These are phyloP conservation scores for Micromussa lordhowensis DNA, from an alignment of 92 coral and sea anemone species.

Conservation along the genomic window DNA sequence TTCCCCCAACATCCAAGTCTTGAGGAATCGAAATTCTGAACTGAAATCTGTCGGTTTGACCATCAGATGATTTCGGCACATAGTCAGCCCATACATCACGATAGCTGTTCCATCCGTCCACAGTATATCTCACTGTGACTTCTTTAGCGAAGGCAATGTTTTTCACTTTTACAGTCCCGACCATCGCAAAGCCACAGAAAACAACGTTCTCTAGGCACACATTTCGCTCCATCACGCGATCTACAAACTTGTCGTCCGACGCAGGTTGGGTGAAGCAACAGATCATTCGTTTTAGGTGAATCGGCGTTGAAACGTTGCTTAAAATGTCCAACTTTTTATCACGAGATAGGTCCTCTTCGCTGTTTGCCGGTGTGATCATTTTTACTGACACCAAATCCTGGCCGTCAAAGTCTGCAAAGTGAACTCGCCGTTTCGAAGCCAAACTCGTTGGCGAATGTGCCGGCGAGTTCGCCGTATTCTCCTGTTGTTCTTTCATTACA, in stretches of 20 bases:
- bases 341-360: slow-evolving; percentile 80
- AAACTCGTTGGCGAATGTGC: slow-evolving; percentile 34
- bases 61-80: slow-evolving; percentile 86
- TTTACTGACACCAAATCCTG: slow-evolving; percentile 89
- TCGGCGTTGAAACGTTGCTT: slow-evolving; percentile 32
- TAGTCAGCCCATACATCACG: slow-evolving; percentile 89
- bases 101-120: slow-evolving; percentile 75
- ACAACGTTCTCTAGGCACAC: slow-evolving; percentile 94
- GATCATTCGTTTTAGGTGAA: slow-evolving; percentile 24
- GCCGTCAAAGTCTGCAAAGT: slow-evolving; percentile 94
- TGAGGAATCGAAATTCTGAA: slow-evolving; percentile 87
- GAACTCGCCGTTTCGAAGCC: slow-evolving; percentile 78
- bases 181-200: slow-evolving; percentile 85
- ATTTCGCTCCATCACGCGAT: slow-evolving; percentile 65
- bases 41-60: slow-evolving; percentile 78
- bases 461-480: slow-evolving; percentile 6
- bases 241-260: slow-evolving; percentile 61
- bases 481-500: slow-evolving; percentile 35
- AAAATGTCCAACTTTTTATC: slow-evolving; percentile 35
- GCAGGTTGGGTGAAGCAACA: slow-evolving; percentile 85
- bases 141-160: slow-evolving; percentile 88
- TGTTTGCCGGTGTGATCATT: slow-evolving; percentile 88
- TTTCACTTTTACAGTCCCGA: slow-evolving; percentile 86
- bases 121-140: slow-evolving; percentile 80
- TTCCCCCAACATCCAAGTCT: slow-evolving; percentile 65